Percentiles rank a stretch among this genome's conserved stretches.
Evolutionary conservation across 2,888 invertebrate genomes (phyloP).

Genomic region (Sphaeridia pumilis): DNA sequence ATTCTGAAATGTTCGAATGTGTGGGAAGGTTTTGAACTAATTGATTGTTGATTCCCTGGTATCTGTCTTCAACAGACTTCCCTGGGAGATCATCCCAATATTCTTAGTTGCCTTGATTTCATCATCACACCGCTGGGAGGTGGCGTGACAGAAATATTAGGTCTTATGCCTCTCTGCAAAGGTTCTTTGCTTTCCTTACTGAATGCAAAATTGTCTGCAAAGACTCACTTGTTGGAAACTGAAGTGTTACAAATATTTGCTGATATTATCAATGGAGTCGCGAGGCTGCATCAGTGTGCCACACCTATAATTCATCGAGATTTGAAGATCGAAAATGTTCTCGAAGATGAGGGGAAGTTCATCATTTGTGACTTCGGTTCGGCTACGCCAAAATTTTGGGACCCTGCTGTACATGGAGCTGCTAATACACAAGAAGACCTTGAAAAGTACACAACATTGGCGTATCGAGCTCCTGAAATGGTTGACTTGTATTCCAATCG

Average conservation of each 20-base stretch:
- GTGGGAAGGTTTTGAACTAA: too few relatives aligned
- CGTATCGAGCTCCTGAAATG: slow-evolving; percentile 87
- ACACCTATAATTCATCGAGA: slow-evolving; percentile 87
- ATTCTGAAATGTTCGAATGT: too few relatives aligned
- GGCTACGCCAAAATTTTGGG: slow-evolving; percentile 67
- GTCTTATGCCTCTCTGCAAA: slow-evolving; percentile 28
- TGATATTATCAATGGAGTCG: slow-evolving; percentile 82
- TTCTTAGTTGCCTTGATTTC: slow-evolving; percentile 23
- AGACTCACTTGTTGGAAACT: slow-evolving; percentile 55
- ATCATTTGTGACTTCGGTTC: slow-evolving; percentile 90
- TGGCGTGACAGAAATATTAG: slow-evolving; percentile 24
- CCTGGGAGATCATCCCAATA: slow-evolving; percentile 25
- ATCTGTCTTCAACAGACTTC: slow-evolving; percentile 19
- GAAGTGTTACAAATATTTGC: slow-evolving; percentile 80
- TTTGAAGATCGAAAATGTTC: slow-evolving; percentile 37
- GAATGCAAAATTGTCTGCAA: slow-evolving; percentile 22
- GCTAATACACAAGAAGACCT: slow-evolving; percentile 69
- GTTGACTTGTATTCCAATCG: slow-evolving; percentile 55
- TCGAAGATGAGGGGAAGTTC: slow-evolving; percentile 51
- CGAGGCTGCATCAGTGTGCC: slow-evolving; percentile 78
- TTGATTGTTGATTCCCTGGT: background rate
- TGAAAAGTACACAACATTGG: slow-evolving; percentile 74
- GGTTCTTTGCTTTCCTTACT: slow-evolving; percentile 22
- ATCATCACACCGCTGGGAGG: slow-evolving; percentile 20
- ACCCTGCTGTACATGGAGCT: slow-evolving; percentile 55